A percentile compares a stretch with the other conserved stretches of the same genome.
These are phyloP conservation scores for Todus mexicanus DNA, from an alignment of 2,797 vertebrate genomes.

Conservation along the genomic window DNA sequence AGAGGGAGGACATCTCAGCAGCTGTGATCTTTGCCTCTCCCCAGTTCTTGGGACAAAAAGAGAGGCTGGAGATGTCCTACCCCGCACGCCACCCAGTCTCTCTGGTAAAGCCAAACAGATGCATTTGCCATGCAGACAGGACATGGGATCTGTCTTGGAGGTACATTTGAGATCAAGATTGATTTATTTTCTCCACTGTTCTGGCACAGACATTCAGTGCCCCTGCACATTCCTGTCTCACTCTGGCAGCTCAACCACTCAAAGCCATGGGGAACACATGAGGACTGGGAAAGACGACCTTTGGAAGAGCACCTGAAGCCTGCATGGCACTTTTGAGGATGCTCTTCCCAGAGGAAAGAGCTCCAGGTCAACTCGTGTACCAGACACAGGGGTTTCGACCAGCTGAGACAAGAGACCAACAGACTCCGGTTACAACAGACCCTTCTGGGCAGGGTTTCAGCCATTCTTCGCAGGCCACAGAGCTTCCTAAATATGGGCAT, in stretches of 20 bases:
- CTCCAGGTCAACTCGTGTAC: neutral
- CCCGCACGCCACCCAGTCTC: neutral
- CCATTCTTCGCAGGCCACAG: neutral
- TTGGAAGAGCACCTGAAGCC: neutral
- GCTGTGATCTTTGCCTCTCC: neutral
- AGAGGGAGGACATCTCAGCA: neutral
- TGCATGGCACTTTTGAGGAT: neutral
- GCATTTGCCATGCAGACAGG: neutral
- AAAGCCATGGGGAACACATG: neutral
- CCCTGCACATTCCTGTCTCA: neutral
- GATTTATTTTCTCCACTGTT: neutral
- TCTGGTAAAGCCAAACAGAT: neutral
- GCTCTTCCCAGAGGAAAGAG: neutral
- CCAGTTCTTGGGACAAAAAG: neutral
- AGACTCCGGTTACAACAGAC: neutral
- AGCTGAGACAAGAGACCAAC: neutral
- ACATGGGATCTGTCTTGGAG: neutral
- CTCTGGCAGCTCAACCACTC: neutral
- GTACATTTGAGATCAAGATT: neutral
- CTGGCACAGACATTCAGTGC: neutral
- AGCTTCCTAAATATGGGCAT: neutral
- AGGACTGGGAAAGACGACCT: neutral
- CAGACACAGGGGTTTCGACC: neutral
- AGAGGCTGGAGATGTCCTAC: neutral
- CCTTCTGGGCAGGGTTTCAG: neutral